Evolutionary conservation across 2,888 invertebrate genomes (phyloP).

Genomic region (Apotomis betuletana): DNA sequence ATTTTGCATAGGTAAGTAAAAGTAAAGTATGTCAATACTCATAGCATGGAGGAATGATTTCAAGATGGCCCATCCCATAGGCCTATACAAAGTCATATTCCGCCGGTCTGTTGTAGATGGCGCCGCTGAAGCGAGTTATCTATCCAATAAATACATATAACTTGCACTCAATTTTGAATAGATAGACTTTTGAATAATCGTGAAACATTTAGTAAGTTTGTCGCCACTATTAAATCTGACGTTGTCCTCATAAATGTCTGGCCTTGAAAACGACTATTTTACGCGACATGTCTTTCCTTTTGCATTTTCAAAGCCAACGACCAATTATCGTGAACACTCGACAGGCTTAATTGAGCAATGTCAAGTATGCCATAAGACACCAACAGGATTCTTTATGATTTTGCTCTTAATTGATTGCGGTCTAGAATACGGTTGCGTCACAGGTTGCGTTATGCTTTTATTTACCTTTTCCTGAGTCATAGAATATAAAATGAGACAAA

Average conservation of each 20-base stretch:
- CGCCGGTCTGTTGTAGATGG: no score
- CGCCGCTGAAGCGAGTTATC: no score
- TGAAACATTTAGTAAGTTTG: no score
- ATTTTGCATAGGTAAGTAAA: no score
- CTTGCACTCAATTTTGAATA: neutral
- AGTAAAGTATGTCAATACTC: no score
- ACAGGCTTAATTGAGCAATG: slow-evolving; percentile 2
- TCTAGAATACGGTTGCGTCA: neutral
- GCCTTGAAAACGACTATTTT: slow-evolving; percentile 8
- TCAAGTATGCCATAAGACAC: neutral
- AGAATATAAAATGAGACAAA: neutral
- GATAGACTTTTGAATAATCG: no score
- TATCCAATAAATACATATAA: neutral
- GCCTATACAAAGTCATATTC: no score
- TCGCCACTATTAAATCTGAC: slow-evolving; percentile 3
- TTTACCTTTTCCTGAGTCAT: neutral
- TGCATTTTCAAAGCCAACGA: slow-evolving; percentile 10
- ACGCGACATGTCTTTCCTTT: slow-evolving; percentile 9
- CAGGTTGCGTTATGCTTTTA: neutral
- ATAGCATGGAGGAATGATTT: no score
- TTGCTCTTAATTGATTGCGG: neutral
- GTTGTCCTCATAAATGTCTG: neutral
- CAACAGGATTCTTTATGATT: neutral
- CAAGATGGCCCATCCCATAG: no score
- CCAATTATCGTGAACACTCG: neutral